Evolutionary conservation across 2,113 vertebrate genomes (phyloP).

Genomic region (Uria aalge): DNA sequence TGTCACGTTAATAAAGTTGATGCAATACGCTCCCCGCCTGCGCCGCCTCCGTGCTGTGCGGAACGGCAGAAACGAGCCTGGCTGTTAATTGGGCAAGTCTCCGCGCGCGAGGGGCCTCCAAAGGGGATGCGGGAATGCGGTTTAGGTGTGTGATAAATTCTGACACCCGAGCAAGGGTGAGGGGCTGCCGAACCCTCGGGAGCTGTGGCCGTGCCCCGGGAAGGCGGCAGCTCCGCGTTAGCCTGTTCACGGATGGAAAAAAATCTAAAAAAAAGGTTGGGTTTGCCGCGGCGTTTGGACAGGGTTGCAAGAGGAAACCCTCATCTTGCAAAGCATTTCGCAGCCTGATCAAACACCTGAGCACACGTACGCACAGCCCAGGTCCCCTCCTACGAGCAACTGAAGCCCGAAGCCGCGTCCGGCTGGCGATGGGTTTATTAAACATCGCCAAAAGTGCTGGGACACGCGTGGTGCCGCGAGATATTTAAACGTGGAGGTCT

Average conservation of each 20-base stretch:
- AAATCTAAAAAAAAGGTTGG: background rate
- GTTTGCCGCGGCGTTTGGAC: background rate
- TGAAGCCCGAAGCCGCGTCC: fast-evolving
- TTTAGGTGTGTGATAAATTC: background rate
- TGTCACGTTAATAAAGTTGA: background rate
- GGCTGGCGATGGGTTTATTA: background rate
- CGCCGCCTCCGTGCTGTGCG: background rate
- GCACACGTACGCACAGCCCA: fast-evolving
- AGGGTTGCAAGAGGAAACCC: fast-evolving
- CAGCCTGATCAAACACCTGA: background rate
- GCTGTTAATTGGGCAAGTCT: background rate
- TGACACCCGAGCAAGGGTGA: fast-evolving
- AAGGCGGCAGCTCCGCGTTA: background rate
- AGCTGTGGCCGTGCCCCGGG: background rate
- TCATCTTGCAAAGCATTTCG: background rate
- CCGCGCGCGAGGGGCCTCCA: background rate
- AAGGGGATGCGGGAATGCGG: background rate
- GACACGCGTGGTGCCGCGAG: fast-evolving
- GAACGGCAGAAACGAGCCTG: background rate
- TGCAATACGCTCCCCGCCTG: background rate
- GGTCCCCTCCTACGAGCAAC: background rate
- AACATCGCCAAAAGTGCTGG: background rate
- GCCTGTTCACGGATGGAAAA: background rate
- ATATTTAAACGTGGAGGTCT: background rate
- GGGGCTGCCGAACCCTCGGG: background rate